Base-by-base conservation (phyloP, 2,888 invertebrate genomes). In the Athrips mouffetella region DNA sequence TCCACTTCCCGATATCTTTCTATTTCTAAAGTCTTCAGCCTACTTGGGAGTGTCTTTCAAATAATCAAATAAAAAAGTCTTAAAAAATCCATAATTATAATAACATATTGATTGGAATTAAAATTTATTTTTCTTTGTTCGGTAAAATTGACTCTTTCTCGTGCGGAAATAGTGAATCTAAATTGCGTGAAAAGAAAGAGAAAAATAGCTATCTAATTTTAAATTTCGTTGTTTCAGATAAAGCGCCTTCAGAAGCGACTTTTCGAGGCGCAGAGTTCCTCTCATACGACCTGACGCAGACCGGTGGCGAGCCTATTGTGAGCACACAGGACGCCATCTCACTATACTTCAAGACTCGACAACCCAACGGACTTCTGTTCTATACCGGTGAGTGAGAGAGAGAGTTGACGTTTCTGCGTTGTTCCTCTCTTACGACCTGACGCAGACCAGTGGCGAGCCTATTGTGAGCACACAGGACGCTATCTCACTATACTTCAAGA, bases 241-340 rank as follows among this genome's bases (percentile, higher is more conserved):
- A 96, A 88, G 94, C 95, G 8, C 96, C 97, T 31, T 94, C 96
- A 47, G 97, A 98, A 83, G 97, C 97, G 6, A 97, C 97, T 49
- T 97, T 98, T 81, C 92, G 94, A 48, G 98, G 98, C 4, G 92
- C 93, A 0, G 97, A 98, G 88, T 98, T 95, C 88, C 91, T 98
- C 48, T 96, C 95, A 46, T 97, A 97, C 85, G 96, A 97, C 82
- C 90, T 97, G 63, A 94, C 94, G 52, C 94, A 94, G 76, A 93
- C 93, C 0, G 95, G 95, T 2, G 95, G 94, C 0, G 95, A 96
- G 70, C 96, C 96, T 2, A 94, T 97, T 65, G 94, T 96, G 57
- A 96, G 96, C 80, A 94, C 94, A 48, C 96, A 96, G 73, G 98
- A 98, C 77, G 93, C 95, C 55, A 94, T 98, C 60, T 94, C 94